phyloP scores from a whole-genome alignment of 1,140 invertebrate genomes.

The Paracyclopina nana region DNA sequence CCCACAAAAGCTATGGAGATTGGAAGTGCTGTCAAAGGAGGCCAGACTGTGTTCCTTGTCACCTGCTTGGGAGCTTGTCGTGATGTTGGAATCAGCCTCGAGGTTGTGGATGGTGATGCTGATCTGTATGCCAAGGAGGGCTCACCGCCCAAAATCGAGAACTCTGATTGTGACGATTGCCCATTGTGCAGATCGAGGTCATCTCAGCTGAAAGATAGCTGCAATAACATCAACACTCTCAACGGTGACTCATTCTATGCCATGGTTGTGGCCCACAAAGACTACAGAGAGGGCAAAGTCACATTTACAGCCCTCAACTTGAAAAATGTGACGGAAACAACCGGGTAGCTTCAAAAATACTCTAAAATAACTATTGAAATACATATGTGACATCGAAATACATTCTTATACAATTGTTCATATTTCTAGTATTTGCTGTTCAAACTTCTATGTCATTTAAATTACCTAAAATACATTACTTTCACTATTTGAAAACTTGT shows the following conservation, averaged over 20 bases:
- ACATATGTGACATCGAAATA: no score
- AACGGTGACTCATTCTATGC: not conserved
- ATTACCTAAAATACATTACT: no score
- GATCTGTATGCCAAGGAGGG: conserved; percentile 15
- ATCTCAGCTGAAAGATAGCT: conserved; percentile 1
- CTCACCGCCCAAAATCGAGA: not conserved
- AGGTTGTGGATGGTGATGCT: conserved; percentile 4
- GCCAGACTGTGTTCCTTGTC: not conserved
- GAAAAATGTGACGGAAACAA: conserved; percentile 1
- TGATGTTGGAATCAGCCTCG: not conserved
- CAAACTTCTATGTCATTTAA: no score
- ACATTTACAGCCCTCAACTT: conserved; percentile 4
- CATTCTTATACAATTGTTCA: no score
- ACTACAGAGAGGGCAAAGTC: not conserved
- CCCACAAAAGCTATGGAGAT: not conserved
- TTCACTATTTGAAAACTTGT: no score
- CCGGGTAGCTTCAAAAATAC: no score
- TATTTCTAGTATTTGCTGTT: no score
- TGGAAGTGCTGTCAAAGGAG: conserved; percentile 1
- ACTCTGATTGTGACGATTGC: conserved; percentile 12
- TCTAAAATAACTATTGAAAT: no score
- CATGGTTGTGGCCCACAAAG: conserved; percentile 4
- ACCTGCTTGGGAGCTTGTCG: conserved; percentile 1
- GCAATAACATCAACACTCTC: conserved; percentile 3
- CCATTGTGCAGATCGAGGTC: conserved; percentile 12